phyloP scores from a whole-genome alignment of 2,797 vertebrate genomes.

The Pangasius krempfi region DNA sequence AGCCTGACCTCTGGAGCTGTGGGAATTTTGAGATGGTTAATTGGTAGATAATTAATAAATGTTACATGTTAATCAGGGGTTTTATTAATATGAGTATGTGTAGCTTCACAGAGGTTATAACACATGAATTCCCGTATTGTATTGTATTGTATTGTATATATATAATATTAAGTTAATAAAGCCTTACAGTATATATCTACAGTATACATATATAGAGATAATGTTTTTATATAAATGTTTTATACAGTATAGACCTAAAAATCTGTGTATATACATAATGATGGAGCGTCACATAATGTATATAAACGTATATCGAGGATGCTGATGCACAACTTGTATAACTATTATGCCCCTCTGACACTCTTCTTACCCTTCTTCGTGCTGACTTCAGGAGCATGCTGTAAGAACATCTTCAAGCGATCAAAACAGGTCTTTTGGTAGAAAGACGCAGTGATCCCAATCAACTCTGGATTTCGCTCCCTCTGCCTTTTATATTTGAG shows the following conservation, averaged over 20 bases:
- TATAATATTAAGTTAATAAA: background rate
- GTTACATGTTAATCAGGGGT: background rate
- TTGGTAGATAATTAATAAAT: background rate
- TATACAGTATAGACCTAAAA: background rate
- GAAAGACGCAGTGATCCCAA: background rate
- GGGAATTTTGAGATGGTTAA: background rate
- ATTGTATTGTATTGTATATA: background rate
- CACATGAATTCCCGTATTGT: background rate
- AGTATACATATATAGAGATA: background rate
- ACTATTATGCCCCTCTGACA: background rate
- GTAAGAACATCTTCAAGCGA: background rate
- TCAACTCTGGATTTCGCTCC: background rate
- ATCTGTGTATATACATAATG: background rate
- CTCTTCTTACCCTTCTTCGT: background rate
- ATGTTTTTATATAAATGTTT: background rate
- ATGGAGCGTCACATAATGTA: background rate
- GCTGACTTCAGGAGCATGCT: background rate
- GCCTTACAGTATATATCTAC: background rate
- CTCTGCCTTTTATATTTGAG: background rate
- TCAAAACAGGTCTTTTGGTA: constrained; percentile 28
- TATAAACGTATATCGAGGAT: background rate
- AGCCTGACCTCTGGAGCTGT: constrained; percentile 20
- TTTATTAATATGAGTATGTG: background rate
- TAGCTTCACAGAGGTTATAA: background rate
- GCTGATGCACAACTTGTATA: background rate